phyloP scores from a whole-genome alignment of 2,888 invertebrate genomes.

The Sclerodermus sp. region DNA sequence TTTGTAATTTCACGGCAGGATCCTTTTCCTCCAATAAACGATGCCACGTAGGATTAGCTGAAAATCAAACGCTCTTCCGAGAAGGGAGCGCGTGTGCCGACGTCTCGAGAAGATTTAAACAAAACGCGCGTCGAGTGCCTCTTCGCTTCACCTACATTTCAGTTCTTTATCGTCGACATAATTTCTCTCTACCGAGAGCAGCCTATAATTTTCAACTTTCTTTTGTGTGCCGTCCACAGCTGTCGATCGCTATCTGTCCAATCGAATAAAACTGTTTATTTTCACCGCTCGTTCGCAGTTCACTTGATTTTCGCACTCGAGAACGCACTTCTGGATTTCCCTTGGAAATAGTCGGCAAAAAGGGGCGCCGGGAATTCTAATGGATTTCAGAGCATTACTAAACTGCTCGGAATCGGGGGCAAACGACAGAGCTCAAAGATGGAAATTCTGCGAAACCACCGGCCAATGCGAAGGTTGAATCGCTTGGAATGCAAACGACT shows the following conservation, averaged over 20 bases:
- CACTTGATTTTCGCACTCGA: too few species aligned
- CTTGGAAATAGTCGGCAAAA: too few species aligned
- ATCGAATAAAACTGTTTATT: not conserved
- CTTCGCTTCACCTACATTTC: too few species aligned
- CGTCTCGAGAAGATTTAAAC: too few species aligned
- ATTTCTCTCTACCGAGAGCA: too few species aligned
- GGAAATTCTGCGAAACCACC: constrained; percentile 14
- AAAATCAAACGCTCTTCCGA: not conserved
- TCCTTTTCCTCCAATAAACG: constrained; percentile 4
- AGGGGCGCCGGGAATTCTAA: too few species aligned
- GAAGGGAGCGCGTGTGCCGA: too few species aligned
- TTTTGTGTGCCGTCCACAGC: constrained; percentile 1
- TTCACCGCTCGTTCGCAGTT: not conserved
- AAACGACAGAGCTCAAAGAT: constrained; percentile 13
- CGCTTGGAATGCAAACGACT: constrained; percentile 40
- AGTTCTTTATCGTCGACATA: too few species aligned
- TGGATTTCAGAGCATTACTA: not conserved
- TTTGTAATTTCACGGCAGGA: constrained; percentile 27
- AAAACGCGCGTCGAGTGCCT: too few species aligned
- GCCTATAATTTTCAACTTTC: constrained; percentile 8
- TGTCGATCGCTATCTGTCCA: constrained; percentile 18
- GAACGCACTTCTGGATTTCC: too few species aligned
- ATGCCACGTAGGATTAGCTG: constrained; percentile 3
- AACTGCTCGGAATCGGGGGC: constrained; percentile 6
- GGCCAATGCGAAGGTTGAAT: constrained; percentile 17